Evolutionary conservation across 1,140 invertebrate genomes (phyloP), one percentile per base, ranked within the genome.

Genomic region (Drosophila elegans): DNA sequence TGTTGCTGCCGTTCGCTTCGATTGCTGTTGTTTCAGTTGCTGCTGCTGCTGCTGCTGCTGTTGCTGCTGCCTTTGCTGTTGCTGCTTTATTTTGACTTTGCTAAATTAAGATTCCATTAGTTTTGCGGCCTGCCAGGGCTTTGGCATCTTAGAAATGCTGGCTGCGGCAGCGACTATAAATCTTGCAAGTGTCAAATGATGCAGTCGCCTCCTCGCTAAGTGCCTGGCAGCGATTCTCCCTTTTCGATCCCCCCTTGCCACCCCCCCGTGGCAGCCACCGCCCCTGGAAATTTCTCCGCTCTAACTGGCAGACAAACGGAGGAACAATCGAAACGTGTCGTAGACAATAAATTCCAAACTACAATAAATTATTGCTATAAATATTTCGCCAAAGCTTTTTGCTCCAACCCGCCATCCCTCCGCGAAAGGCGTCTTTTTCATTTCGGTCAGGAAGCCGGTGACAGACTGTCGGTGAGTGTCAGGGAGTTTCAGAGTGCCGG

Each of bases 101-200:
- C 86, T 90, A 90, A 90, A 90, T 90, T 90, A 91, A 91, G 88
- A 90, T 90, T 90, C 88, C 88, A 90, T 90, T 91, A 90, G 88
- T 76, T 78, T 80, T 90, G 86, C 82, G 75, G 80, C 69, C 83
- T 90, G 67, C 49, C 62, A 55, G 16, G 57, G 51, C 76, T 72
- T 67, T 79, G 82, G 82, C 78, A 90, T 90, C 79, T 90, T 86
- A 90, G 86, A 90, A 90, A 86, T 90, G 86, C 82, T 80, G 74
- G 78, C 49, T 66, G 62, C 80, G 78, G 83, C 71, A 69, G 76
- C 51, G 72, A 78, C 85, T 68, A 91, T 90, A 90, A 90, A 90
- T 90, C 86, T 90, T 78, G 76, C 76, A 83, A 86, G 86, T 90
- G 86, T 90, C 86, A 90, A 90, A 90, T 83, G 85, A 57, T 80